phyloP scores from a whole-genome alignment of 2,797 vertebrate species.

The Myotis planiceps region DNA sequence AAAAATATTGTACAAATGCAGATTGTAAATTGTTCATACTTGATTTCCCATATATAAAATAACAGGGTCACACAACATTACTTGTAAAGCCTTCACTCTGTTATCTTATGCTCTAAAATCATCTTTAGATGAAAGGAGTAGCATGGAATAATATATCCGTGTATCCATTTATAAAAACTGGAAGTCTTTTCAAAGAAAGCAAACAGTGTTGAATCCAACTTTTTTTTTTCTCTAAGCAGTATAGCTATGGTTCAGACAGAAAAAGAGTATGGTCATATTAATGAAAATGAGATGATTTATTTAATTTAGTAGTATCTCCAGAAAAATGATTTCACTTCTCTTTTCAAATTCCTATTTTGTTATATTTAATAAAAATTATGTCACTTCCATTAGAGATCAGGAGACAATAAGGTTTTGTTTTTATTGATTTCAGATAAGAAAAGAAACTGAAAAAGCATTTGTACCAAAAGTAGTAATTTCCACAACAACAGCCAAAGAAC shows the following conservation, averaged over 20 bases:
- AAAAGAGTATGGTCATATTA: background rate
- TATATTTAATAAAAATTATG: background rate
- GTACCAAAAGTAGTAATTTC: slow-evolving; percentile 86
- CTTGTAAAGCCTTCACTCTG: background rate
- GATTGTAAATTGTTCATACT: slow-evolving; percentile 1
- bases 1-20: slow-evolving; percentile 2
- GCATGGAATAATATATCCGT: background rate
- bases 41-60: slow-evolving; percentile 20
- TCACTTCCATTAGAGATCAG: background rate
- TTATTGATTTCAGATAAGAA: slow-evolving; percentile 87
- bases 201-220: background rate
- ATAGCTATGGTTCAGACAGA: background rate
- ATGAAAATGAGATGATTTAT: background rate
- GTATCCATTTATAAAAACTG: background rate
- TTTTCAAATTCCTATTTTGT: slow-evolving; percentile 7
- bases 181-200: slow-evolving; percentile 46
- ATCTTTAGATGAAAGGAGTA: slow-evolving; percentile 7
- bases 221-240: background rate
- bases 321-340: background rate
- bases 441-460: slow-evolving; percentile 86
- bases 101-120: background rate
- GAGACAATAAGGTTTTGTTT: slow-evolving; percentile 46
- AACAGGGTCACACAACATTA: background rate
- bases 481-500: slow-evolving; percentile 85
- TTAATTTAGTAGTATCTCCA: slow-evolving; percentile 35